These are phyloP conservation scores for Cacatua alba DNA, from an alignment of 2,113 vertebrate species.

Conservation along the genomic window DNA sequence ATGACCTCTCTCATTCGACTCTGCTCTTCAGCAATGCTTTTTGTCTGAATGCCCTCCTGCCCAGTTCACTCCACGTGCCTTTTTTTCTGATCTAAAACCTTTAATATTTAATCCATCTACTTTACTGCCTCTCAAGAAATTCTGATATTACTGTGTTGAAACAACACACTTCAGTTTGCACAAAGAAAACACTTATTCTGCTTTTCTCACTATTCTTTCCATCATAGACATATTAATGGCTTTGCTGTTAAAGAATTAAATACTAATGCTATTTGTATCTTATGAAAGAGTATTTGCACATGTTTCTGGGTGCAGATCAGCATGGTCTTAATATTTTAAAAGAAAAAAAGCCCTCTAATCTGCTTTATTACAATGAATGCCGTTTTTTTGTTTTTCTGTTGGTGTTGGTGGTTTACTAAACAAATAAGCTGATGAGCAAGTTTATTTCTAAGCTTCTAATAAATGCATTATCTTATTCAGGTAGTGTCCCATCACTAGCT, in stretches of 20 bases:
- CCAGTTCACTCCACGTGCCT: neutral
- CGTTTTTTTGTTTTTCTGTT: neutral
- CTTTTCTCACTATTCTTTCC: neutral
- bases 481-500: conserved; percentile 91
- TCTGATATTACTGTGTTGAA: neutral
- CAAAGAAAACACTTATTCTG: neutral
- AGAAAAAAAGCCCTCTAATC: neutral
- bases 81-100: neutral
- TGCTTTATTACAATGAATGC: neutral
- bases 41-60: neutral
- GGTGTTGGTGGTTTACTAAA: neutral
- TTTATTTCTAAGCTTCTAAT: neutral
- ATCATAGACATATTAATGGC: neutral
- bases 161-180: neutral
- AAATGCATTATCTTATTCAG: conserved; percentile 32
- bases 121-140: neutral
- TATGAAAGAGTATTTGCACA: neutral
- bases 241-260: neutral
- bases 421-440: neutral
- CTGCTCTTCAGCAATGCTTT: fast-evolving
- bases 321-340: neutral
- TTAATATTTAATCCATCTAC: neutral
- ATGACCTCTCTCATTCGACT: neutral
- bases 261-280: neutral
- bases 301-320: neutral